phyloP scores from a whole-genome alignment of 2,113 vertebrate species.

The Thamnaconus septentrionalis region DNA sequence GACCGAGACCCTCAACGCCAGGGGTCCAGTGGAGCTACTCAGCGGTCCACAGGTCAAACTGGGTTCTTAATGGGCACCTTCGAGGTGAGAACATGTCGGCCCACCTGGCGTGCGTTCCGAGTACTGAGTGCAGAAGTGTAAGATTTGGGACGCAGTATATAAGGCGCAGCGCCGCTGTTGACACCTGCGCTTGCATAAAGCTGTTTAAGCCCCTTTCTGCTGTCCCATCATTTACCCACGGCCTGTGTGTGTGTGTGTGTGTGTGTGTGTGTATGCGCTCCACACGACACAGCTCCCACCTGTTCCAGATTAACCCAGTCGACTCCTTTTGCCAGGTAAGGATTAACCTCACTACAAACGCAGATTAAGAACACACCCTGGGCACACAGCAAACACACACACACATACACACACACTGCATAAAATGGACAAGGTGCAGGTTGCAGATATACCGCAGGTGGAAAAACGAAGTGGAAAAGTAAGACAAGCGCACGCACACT shows the following conservation, averaged over 20 bases:
- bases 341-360: constrained; percentile 57
- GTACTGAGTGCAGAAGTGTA: too few relatives aligned
- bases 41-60: too few relatives aligned
- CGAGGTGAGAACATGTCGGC: too few relatives aligned
- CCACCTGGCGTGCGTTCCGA: too few relatives aligned
- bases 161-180: not conserved
- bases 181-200: constrained; percentile 7
- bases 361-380: constrained; percentile 40
- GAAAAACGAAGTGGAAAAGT: not conserved
- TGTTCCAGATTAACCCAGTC: constrained; percentile 60
- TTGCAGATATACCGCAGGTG: not conserved
- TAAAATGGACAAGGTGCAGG: constrained; percentile 6
- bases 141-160: not conserved
- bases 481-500: not conserved
- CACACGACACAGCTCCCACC: constrained; percentile 42
- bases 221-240: constrained; percentile 6
- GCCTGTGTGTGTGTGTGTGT: too few relatives aligned
- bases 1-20: too few relatives aligned
- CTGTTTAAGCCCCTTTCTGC: constrained; percentile 20
- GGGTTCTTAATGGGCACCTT: too few relatives aligned
- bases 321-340: constrained; percentile 41
- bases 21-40: too few relatives aligned
- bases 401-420: constrained; percentile 8
- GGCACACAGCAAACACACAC: not conserved
- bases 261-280: constrained; percentile 7